A percentile compares a stretch with the other conserved stretches of the same genome.
Conservation (phyloP, 2,888 invertebrate species). For the Tenthredo scrophulariae region DNA sequence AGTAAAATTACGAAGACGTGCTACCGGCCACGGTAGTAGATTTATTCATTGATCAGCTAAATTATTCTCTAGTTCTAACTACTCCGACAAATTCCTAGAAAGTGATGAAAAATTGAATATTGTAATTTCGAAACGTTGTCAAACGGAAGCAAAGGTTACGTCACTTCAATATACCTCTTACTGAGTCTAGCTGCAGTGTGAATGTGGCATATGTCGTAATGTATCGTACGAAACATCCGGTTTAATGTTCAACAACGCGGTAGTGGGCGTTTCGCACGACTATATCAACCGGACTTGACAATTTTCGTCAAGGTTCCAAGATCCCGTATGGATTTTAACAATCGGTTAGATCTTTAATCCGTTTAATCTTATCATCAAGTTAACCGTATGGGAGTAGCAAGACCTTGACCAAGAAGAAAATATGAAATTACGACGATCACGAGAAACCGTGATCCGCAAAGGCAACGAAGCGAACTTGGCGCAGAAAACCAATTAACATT, state of each 20-base stretch:
- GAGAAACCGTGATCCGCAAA: not conserved
- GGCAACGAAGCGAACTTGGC: not conserved
- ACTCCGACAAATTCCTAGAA: not conserved
- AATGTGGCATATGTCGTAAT: slow-evolving; percentile 16
- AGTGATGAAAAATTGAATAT: not conserved
- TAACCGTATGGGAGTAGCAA: not conserved
- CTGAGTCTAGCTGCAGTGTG: not conserved
- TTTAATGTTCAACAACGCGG: not conserved
- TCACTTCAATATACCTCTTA: slow-evolving; percentile 9
- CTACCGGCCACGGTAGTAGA: not conserved
- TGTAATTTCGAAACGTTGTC: slow-evolving; percentile 1
- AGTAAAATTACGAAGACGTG: slow-evolving; percentile 14
- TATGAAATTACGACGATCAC: not conserved
- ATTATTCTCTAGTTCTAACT: not conserved
- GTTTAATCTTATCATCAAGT: not conserved
- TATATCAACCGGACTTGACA: not conserved
- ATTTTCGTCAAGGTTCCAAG: not conserved
- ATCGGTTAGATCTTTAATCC: not conserved
- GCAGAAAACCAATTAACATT: slow-evolving; percentile 25
- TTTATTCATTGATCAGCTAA: not conserved
- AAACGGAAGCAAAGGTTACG: slow-evolving; percentile 42
- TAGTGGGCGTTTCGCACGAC: slow-evolving; percentile 44
- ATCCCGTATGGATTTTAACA: not conserved
- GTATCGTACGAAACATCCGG: slow-evolving; percentile 40
- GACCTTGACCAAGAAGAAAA: not conserved